Percentiles rank a stretch among this genome's conserved stretches.
Conservation (phyloP, 2,888 invertebrate species). For the Acanthoscelides obtectus region DNA sequence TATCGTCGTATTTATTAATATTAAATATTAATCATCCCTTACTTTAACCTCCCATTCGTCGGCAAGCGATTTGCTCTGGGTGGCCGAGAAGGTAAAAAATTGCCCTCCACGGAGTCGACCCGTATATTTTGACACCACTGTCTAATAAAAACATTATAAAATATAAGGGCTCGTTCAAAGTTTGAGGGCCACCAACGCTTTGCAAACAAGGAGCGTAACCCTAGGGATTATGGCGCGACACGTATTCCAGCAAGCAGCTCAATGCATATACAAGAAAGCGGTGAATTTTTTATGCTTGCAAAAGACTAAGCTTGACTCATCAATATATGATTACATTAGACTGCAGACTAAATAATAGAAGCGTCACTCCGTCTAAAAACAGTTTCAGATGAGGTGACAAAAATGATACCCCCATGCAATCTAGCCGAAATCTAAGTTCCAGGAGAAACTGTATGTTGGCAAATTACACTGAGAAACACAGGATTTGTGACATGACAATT, state of each 20-base stretch:
- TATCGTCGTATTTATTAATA: background rate
- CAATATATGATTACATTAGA: too few relatives aligned
- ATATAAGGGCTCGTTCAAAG: background rate
- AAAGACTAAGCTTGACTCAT: too few relatives aligned
- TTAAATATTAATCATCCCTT: background rate
- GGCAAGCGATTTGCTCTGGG: background rate
- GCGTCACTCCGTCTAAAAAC: too few relatives aligned
- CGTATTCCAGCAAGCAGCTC: background rate
- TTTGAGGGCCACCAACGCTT: background rate
- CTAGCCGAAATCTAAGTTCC: too few relatives aligned
- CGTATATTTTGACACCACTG: background rate
- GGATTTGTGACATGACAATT: too few relatives aligned
- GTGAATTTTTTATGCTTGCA: background rate
- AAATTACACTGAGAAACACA: too few relatives aligned
- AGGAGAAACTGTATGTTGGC: too few relatives aligned
- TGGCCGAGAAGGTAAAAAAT: background rate
- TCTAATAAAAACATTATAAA: background rate
- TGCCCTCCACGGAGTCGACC: background rate
- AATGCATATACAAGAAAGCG: background rate
- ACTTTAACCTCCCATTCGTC: background rate
- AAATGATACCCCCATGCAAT: too few relatives aligned
- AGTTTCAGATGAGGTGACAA: too few relatives aligned
- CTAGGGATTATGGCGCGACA: background rate
- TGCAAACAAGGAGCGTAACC: background rate
- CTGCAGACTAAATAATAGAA: too few relatives aligned